Conservation (phyloP, 2,888 invertebrate species). For the Encarsia formosa region DNA sequence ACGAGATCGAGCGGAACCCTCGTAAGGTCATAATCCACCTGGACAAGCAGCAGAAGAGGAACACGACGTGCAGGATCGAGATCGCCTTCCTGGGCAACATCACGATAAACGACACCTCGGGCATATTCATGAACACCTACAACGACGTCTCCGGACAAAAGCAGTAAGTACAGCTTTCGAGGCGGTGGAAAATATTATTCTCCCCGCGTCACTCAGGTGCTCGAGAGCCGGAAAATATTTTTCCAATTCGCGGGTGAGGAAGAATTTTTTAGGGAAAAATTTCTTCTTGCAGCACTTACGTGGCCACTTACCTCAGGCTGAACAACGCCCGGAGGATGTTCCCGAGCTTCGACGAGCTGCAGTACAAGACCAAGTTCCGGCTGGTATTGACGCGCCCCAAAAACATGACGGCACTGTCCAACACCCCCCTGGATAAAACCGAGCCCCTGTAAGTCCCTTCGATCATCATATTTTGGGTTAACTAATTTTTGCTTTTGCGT, state of each 20-base stretch:
- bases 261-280: not conserved
- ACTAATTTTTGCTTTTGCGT: no score
- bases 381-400: slow-evolving; percentile 61
- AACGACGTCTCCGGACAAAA: slow-evolving; percentile 50
- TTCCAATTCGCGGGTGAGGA: not conserved
- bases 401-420: slow-evolving; percentile 57
- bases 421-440: slow-evolving; percentile 59
- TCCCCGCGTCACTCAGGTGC: no score
- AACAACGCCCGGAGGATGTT: slow-evolving; percentile 73
- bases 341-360: slow-evolving; percentile 79
- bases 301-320: slow-evolving; percentile 67
- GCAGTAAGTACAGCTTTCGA: slow-evolving; percentile 49
- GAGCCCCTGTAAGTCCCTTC: no score
- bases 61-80: slow-evolving; percentile 60
- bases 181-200: no score
- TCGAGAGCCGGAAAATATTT: no score
- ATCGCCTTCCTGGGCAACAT: slow-evolving; percentile 65
- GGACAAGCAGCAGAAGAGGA: slow-evolving; percentile 57
- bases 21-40: slow-evolving; percentile 52
- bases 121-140: slow-evolving; percentile 68
- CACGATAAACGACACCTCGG: slow-evolving; percentile 62
- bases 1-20: slow-evolving; percentile 18
- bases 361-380: slow-evolving; percentile 68
- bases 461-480: no score
- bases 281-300: slow-evolving; percentile 55